Percentiles rank a stretch among this genome's conserved stretches.
Evolutionary conservation across 2,113 vertebrate species (phyloP).

Genomic region (Garra rufa): DNA sequence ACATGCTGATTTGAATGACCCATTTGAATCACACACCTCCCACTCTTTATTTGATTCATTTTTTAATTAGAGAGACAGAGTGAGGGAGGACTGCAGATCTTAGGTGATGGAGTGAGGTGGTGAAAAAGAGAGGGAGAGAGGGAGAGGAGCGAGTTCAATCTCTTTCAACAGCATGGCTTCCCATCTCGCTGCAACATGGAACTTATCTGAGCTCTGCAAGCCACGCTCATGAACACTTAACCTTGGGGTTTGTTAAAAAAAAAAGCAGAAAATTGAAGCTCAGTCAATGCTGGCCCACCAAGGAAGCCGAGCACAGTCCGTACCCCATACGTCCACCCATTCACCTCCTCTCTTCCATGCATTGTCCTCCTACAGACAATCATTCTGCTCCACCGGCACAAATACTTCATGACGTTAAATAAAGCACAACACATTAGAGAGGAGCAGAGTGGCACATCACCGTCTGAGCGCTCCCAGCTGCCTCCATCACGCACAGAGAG

Average conservation of each 20-base stretch:
- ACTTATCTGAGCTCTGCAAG: constrained; percentile 78
- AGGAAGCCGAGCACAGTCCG: constrained; percentile 44
- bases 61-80: constrained; percentile 70
- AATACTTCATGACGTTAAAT: constrained; percentile 30
- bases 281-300: constrained; percentile 67
- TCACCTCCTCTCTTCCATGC: not conserved
- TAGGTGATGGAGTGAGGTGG: constrained; percentile 29
- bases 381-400: constrained; percentile 44
- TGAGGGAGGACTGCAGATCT: constrained; percentile 43
- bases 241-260: constrained; percentile 63
- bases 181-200: constrained; percentile 67
- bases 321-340: constrained; percentile 37
- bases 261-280: constrained; percentile 61
- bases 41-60: constrained; percentile 70
- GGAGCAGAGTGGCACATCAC: not conserved
- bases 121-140: constrained; percentile 48
- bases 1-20: constrained; percentile 65
- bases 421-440: constrained; percentile 41
- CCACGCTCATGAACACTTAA: constrained; percentile 73
- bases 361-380: constrained; percentile 57
- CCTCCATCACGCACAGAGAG: constrained; percentile 44
- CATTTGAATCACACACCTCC: constrained; percentile 73
- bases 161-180: constrained; percentile 62
- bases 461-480: not conserved
- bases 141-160: constrained; percentile 62